Conservation (phyloP, 2,797 vertebrate species). For the Somateria mollissima region DNA sequence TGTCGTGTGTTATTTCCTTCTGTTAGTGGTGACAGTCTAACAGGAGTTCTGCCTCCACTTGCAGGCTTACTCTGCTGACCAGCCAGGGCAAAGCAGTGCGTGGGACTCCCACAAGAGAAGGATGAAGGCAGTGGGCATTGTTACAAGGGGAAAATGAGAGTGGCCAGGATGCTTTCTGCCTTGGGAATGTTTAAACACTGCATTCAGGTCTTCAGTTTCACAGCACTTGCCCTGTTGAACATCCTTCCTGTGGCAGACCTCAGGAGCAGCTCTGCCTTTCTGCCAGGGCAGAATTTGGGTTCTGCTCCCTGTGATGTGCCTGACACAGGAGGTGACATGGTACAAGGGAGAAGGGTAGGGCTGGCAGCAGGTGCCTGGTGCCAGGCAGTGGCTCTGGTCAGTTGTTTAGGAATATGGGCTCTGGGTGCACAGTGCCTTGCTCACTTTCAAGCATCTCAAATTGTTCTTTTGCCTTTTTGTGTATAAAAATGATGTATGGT, state of each 20-base stretch:
- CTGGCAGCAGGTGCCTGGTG: accelerated
- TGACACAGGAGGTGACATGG: background rate
- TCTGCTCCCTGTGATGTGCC: background rate
- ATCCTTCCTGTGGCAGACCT: background rate
- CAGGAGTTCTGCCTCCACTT: background rate
- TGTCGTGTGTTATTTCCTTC: accelerated
- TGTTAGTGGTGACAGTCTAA: background rate
- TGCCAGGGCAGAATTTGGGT: background rate
- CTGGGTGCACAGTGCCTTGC: background rate
- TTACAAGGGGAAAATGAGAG: background rate
- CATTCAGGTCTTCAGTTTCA: background rate
- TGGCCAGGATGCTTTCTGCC: background rate
- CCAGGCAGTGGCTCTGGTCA: background rate
- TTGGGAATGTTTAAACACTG: background rate
- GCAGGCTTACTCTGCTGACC: background rate
- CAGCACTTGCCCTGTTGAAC: no score
- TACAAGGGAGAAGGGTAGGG: background rate
- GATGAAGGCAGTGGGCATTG: background rate
- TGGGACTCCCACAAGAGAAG: background rate
- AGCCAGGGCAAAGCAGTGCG: background rate
- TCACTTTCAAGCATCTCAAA: background rate
- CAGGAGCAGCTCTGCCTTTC: background rate
- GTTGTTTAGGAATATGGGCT: accelerated
- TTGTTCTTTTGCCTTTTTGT: background rate
- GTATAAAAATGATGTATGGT: background rate